Base-by-base conservation (phyloP, 2,113 vertebrate species). In the Urocitellus parryii region DNA sequence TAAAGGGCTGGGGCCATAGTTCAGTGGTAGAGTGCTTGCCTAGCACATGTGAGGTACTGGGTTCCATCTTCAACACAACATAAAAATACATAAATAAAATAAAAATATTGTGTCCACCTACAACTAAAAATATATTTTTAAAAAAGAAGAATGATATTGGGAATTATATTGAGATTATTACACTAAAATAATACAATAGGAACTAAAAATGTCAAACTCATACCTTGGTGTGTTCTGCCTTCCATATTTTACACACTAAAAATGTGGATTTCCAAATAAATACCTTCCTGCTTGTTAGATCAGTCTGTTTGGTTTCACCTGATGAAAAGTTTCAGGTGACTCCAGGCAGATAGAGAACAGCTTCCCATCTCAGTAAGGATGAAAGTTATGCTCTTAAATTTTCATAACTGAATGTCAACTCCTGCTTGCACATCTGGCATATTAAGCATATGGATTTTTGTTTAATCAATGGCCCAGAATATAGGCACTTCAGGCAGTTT, bases 401-500 rank as follows among this genome's bases (percentile, higher is more conserved):
- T 94, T 96, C 74, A 92, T 88, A 92, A 63, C 18, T 63, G 68
- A 93, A 85, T 88, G 48, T 90, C 63, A 92, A 58, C 29, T 93
- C 27, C 58, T 96, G 79, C 45, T 82, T 95, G 65, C 25, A 56
- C 61, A 94, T 84, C 90, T 95, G 61, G 53, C 72, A 51, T 67
- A 70, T 88, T 79, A 93, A 87, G 37, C 70, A 93, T 94, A 94
- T 94, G 61, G 42, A 70, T 91, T 74, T 83, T 74, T 91, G 48
- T 84, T 92, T 96, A 92, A 94, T 92, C 90, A 90, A 77, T 39
- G 20, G 84, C 65, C 80, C 65, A 95, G 83, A 77, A 92, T 92
- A 87, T 68, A 90, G 80, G 93, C 76, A 97, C 76, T 95, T 91
- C n/a, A 92, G 72, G 88, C 84, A 90, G 12, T 89, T 91, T 95